Base-by-base conservation (phyloP, 1,140 invertebrate species). In the Drosophila parabipectinata region DNA sequence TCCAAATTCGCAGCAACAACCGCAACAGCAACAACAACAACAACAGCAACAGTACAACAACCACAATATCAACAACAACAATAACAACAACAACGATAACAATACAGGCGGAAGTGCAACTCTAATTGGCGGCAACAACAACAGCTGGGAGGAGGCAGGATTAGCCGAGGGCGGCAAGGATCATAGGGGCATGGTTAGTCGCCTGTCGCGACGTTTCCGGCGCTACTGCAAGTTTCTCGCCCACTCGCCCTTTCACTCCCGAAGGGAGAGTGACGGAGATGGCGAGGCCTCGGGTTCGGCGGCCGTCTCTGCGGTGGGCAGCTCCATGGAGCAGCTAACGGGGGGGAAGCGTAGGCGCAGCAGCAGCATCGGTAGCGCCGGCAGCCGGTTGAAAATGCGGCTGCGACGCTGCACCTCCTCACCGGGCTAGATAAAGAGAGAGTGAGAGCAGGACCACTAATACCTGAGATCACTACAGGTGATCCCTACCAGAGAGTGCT, bases 381-480 rank as follows among this genome's bases (percentile, higher is more conserved):
- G 66, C 15, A 88, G 66, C 50, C 82, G 83, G 9, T 37, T 88
- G 9, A 87, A 82, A 66, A 59, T 88, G 82, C 83, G 82, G 26
- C 52, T 87, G 21, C 64, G 78, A 28, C 83, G 82, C 12, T 78
- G 66, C 30, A 88, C 71, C 41, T 87, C 82, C 21, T 88, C 82
- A 15, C 82, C 82, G 24, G 82, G 79, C 21, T 87, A 88, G 28
- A 15, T 1, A 15, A 1, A 15, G 15, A 15, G 15, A 15, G 15
- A 15, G 15, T 15, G 4, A 34, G 26, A 28, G 26, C 26, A 28
- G 26, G 26, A 28, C 26, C 12, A 37, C 10, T 12, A 18, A 18
- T 18, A 37, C 34, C 10, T 37, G 34, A 10, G 32, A 32, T 32
- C 32, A 8, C 30, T 9, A 9, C 30, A 32, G 30, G 30, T 32